Conservation (phyloP, 2,797 vertebrate species). For the Eurystomus glaucurus region DNA sequence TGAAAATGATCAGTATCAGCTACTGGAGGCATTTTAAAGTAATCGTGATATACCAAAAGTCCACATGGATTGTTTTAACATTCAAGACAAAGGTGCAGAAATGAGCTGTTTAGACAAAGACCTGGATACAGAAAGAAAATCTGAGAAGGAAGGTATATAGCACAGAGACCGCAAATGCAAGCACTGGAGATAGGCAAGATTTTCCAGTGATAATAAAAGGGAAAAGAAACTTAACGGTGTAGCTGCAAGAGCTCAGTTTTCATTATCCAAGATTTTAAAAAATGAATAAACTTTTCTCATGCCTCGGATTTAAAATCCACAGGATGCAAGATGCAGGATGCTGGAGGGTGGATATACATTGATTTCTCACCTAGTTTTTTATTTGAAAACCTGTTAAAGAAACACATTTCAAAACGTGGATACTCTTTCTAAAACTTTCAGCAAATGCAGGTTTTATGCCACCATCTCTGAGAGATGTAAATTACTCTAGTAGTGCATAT, state of each 20-base stretch:
- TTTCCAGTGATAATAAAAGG: slow-evolving; percentile 4
- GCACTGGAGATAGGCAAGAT: neutral
- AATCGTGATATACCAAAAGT: neutral
- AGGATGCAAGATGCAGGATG: neutral
- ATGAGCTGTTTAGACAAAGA: neutral
- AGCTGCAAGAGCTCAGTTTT: slow-evolving; percentile 21
- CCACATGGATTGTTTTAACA: neutral
- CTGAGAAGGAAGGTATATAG: neutral
- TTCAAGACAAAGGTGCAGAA: slow-evolving; percentile 6
- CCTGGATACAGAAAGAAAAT: neutral
- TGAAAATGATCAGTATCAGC: neutral
- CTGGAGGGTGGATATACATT: neutral
- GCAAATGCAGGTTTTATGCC: neutral
- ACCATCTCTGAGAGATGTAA: neutral
- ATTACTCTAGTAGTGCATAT: neutral
- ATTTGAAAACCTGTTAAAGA: slow-evolving; percentile 43
- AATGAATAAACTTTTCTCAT: neutral
- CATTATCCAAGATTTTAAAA: neutral
- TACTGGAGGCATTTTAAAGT: neutral
- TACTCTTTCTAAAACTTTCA: neutral
- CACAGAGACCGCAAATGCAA: neutral
- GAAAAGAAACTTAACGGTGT: neutral
- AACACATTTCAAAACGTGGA: neutral
- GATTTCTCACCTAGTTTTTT: slow-evolving; percentile 33
- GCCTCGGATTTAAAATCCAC: neutral